Evolutionary conservation across 2,797 vertebrate genomes (phyloP), one percentile per base, ranked within the genome.

Genomic region (Knipowitschia caucasica): DNA sequence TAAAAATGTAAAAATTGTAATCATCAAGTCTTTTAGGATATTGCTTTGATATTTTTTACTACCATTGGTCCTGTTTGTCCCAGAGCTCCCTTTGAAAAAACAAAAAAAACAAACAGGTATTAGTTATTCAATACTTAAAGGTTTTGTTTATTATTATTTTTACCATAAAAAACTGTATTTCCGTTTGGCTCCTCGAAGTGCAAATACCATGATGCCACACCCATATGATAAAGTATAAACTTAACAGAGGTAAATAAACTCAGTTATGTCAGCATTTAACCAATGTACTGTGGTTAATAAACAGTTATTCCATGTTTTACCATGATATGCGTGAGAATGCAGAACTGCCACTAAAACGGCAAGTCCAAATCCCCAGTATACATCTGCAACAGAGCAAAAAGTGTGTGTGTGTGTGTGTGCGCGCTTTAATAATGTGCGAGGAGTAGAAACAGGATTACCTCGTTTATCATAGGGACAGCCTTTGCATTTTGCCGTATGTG

Each of bases 191-290:
- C 85, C 87, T 20, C 75, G 62, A 5, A 88, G 2, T 15, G 88
- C 73, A 68, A 89, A 89, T 11, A 67, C 36, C 0, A 70, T 61
- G 8, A 89, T 73, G 10, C 88, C 86, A 39, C 63, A 79, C 36
- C 88, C 89, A 64, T 80, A 84, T 7, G 86, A 85, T 33, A 86
- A 26, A 2, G 84, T 87, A 61, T 78, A 89, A 3, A 78, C 87
- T 89, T 53, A 53, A 62, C 8, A 24, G 40, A 80, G 70, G 0
- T 46, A 62, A 77, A 18, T 18, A 69, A 43, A 43, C 3, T 8
- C 9, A 11, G n/a, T 7, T 47, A 1, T 30, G 11, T 50, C 4
- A 21, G 0, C 8, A 49, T 47, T 46, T 34, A 26, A 9, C 5
- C 1, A 39, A 31, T 7, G 2, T 1, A 12, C 31, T 21, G 36